Evolutionary conservation across 2,113 vertebrate genomes (phyloP).

Genomic region (Peromyscus polionotus): DNA sequence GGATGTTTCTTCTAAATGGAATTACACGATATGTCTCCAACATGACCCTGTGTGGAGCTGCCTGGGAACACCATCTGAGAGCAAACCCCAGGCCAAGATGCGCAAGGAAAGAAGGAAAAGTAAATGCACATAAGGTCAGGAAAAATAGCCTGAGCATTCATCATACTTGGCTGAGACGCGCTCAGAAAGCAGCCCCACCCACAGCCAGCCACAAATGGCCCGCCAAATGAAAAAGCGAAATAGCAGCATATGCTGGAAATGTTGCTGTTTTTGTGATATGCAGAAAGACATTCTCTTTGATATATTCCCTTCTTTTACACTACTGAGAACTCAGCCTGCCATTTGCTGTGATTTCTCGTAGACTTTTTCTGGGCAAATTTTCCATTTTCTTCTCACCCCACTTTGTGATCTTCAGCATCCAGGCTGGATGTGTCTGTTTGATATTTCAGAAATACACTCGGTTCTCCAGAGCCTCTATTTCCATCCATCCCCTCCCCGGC

Average conservation of each 20-base stretch:
- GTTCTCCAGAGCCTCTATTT: conserved; percentile 65
- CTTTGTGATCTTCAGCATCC: conserved; percentile 73
- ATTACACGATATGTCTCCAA: not conserved
- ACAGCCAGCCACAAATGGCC: conserved; percentile 58
- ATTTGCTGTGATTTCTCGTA: conserved; percentile 71
- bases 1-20: conserved; percentile 39
- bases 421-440: conserved; percentile 75
- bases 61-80: conserved; percentile 6
- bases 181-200: conserved; percentile 68
- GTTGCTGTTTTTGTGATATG: conserved; percentile 73
- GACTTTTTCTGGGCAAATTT: conserved; percentile 77
- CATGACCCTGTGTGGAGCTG: not conserved
- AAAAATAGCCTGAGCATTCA: conserved; percentile 75
- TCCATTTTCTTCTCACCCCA: conserved; percentile 77
- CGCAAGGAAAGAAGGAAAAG: not conserved
- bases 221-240: conserved; percentile 74
- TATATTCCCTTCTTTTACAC: conserved; percentile 40
- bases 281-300: conserved; percentile 75
- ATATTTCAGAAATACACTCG: conserved; percentile 80
- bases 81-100: conserved; percentile 29
- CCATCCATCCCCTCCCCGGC: not conserved
- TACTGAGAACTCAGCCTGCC: conserved; percentile 47
- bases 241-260: conserved; percentile 77
- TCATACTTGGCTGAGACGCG: conserved; percentile 71
- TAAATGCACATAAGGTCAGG: conserved; percentile 67